Evolutionary conservation across 30 jellyfish, hydroid and myxozoan species (phyloP).

Genomic region (Catostylus mosaicus): DNA sequence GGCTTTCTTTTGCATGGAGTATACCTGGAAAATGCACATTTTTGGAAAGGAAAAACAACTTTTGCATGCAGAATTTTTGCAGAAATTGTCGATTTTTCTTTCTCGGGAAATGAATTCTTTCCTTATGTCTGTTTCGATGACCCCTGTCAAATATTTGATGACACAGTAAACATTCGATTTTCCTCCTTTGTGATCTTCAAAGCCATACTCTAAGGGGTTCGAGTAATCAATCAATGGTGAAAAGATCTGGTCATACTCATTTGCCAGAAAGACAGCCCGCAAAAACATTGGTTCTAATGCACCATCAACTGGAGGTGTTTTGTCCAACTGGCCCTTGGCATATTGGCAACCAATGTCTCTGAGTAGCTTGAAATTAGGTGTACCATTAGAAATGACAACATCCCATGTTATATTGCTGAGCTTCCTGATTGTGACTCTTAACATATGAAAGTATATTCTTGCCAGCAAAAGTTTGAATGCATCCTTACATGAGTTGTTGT

Average conservation of each 20-base stretch:
- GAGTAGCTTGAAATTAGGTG: conserved; percentile 40
- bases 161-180: background rate
- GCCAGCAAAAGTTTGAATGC: conserved; percentile 4
- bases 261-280: conserved; percentile 40
- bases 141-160: too few species aligned
- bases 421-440: conserved; percentile 22
- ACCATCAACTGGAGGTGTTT: conserved; percentile 35
- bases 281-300: conserved; percentile 16
- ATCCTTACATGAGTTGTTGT: conserved; percentile 6
- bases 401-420: conserved; percentile 36
- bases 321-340: conserved; percentile 25
- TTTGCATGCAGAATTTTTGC: too few species aligned
- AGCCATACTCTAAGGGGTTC: conserved; percentile 26
- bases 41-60: too few species aligned
- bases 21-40: too few species aligned
- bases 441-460: conserved; percentile 26
- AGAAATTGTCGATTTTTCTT: too few species aligned
- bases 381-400: conserved; percentile 6
- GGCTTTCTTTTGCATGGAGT: too few species aligned
- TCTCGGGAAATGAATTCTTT: too few species aligned
- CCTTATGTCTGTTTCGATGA: too few species aligned
- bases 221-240: background rate
- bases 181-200: conserved; percentile 29
- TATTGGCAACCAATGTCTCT: conserved; percentile 47
- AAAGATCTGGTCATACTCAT: conserved; percentile 48